phyloP scores from a whole-genome alignment of 2,888 invertebrate genomes.

The Thymelicus acteon region DNA sequence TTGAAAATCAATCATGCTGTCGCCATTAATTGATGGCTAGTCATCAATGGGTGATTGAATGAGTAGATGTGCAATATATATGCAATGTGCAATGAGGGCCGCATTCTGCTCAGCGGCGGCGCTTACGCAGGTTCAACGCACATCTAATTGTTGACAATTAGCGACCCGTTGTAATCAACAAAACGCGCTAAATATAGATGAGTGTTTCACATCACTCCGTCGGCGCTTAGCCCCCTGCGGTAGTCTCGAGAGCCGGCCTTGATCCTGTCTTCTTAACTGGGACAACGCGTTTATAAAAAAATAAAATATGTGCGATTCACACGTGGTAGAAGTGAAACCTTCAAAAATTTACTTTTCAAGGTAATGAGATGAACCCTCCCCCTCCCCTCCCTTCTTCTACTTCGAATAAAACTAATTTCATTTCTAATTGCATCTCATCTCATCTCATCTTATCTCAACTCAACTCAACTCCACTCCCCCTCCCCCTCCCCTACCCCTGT shows the following conservation, averaged over 20 bases:
- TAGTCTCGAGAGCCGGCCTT: conserved; percentile 22
- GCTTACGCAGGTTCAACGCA: conserved; percentile 75
- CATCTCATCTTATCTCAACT: too few relatives aligned
- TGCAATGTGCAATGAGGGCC: conserved; percentile 43
- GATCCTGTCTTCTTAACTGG: conserved; percentile 31
- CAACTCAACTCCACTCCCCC: too few relatives aligned
- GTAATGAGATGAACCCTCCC: too few relatives aligned
- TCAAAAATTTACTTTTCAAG: too few relatives aligned
- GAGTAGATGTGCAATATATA: conserved; percentile 4
- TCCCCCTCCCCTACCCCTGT: too few relatives aligned
- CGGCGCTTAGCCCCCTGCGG: conserved; percentile 8
- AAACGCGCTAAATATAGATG: conserved; percentile 75
- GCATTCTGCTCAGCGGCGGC: conserved; percentile 50
- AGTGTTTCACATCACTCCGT: conserved; percentile 37
- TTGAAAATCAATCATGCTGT: conserved; percentile 35
- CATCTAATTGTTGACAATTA: conserved; percentile 83
- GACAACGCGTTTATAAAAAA: conserved; percentile 13
- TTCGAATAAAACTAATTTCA: too few relatives aligned
- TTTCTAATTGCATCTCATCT: too few relatives aligned
- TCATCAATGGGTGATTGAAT: conserved; percentile 52
- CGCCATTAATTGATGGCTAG: conserved; percentile 53
- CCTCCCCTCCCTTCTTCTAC: too few relatives aligned
- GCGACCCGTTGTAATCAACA: conserved; percentile 69
- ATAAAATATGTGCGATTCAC: too few relatives aligned
- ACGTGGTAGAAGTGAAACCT: too few relatives aligned